phyloP scores from a whole-genome alignment of 1,140 invertebrate species.

The Ctenoplectra terminalis region DNA sequence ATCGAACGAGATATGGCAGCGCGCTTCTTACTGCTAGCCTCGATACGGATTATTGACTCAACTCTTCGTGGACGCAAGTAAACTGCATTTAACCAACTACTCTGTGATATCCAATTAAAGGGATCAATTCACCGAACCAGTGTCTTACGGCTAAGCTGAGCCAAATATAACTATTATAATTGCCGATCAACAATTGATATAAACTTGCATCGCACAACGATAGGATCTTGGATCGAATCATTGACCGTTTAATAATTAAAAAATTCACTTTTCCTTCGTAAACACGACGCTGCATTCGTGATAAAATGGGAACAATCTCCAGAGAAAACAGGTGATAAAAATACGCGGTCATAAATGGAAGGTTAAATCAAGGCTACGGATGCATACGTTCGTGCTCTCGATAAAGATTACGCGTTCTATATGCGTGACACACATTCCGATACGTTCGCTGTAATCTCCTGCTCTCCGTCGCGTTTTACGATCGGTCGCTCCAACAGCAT shows the following conservation, averaged over 20 bases:
- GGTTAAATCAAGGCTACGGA: conserved; percentile 35
- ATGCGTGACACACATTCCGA: conserved; percentile 45
- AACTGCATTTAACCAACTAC: conserved; percentile 28
- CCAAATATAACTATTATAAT: too few relatives aligned
- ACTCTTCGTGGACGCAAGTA: conserved; percentile 41
- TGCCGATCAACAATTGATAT: not conserved
- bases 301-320: not conserved
- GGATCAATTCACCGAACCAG: not conserved
- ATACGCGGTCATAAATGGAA: conserved; percentile 20
- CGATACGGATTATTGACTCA: conserved; percentile 50
- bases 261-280: too few relatives aligned
- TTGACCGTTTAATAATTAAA: not conserved
- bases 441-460: conserved; percentile 6
- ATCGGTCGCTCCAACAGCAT: not conserved
- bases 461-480: not conserved
- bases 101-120: not conserved
- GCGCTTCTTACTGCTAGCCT: conserved; percentile 33
- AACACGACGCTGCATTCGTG: too few relatives aligned
- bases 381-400: conserved; percentile 28
- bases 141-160: not conserved
- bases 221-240: not conserved
- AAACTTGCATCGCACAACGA: not conserved
- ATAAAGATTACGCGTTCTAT: conserved; percentile 41
- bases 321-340: conserved; percentile 19
- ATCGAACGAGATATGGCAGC: conserved; percentile 13